These are phyloP conservation scores for Toxostoma redivivum DNA, from an alignment of 2,113 vertebrate genomes.

Conservation along the genomic window DNA sequence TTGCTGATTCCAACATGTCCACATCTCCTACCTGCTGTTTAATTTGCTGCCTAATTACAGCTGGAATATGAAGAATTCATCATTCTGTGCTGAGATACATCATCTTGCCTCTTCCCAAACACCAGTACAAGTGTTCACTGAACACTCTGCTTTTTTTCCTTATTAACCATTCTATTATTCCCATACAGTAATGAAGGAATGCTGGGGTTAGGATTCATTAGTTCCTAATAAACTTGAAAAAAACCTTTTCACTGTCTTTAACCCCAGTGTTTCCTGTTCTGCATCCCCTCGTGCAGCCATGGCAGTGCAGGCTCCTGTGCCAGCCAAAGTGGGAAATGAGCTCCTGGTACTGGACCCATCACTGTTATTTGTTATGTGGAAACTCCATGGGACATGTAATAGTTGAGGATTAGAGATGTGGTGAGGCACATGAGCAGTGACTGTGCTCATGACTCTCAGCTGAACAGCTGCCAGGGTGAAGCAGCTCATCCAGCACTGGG, in stretches of 20 bases:
- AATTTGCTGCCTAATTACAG: slow-evolving; percentile 34
- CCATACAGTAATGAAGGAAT: not conserved
- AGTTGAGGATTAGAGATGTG: not conserved
- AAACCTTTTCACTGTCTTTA: not conserved
- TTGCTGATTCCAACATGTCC: not conserved
- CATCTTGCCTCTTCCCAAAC: not conserved
- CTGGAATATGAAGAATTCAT: slow-evolving; percentile 27
- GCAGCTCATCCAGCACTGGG: not conserved
- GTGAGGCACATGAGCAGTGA: not conserved
- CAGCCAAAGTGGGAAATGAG: not conserved
- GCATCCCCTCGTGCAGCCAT: not conserved
- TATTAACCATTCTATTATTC: not conserved
- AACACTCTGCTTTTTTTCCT: not conserved
- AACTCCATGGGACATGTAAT: fast-evolving
- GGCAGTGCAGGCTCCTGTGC: not conserved
- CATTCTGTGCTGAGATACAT: not conserved
- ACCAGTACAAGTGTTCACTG: not conserved
- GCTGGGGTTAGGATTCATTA: not conserved
- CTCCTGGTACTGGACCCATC: not conserved
- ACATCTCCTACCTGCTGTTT: slow-evolving; percentile 37
- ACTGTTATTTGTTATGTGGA: not conserved
- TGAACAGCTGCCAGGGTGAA: not conserved
- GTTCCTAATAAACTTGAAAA: not conserved
- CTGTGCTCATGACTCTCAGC: not conserved
- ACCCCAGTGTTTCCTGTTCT: not conserved